phyloP scores from a whole-genome alignment of 2,888 invertebrate species.

The Polydrusus cervinus region DNA sequence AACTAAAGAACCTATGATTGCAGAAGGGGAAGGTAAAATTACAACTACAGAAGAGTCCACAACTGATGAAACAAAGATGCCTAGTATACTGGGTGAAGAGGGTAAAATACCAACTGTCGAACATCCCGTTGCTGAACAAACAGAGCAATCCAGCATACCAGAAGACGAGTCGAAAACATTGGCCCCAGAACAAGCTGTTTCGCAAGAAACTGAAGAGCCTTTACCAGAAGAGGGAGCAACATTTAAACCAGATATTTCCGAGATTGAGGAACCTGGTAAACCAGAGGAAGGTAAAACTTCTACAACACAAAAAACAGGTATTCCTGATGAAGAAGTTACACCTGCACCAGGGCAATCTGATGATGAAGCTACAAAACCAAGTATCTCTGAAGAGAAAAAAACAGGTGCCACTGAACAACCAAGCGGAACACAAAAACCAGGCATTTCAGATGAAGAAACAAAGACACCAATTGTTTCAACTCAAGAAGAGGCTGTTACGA shows the following conservation, averaged over 20 bases:
- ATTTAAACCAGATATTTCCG: slow-evolving; percentile 7
- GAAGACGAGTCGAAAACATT: slow-evolving; percentile 25
- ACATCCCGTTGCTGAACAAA: slow-evolving; percentile 20
- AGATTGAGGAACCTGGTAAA: slow-evolving; percentile 9
- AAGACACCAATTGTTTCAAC: not conserved
- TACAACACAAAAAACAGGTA: slow-evolving; percentile 26
- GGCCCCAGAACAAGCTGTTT: slow-evolving; percentile 11
- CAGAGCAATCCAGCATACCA: slow-evolving; percentile 19
- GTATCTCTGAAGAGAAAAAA: slow-evolving; percentile 8
- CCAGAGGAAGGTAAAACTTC: slow-evolving; percentile 30
- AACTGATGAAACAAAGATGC: not conserved
- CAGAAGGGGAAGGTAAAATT: slow-evolving; percentile 22
- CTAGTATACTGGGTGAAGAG: slow-evolving; percentile 5
- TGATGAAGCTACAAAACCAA: not conserved
- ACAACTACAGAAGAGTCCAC: slow-evolving; percentile 26
- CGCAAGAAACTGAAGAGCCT: slow-evolving; percentile 15
- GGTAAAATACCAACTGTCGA: slow-evolving; percentile 15
- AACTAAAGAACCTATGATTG: slow-evolving; percentile 39
- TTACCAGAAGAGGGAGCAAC: slow-evolving; percentile 6
- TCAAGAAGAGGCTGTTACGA: slow-evolving; percentile 26
- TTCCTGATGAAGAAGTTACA: slow-evolving; percentile 31
- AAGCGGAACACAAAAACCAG: slow-evolving; percentile 7
- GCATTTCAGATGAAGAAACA: slow-evolving; percentile 17
- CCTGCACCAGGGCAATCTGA: not conserved
- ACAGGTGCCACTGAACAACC: slow-evolving; percentile 5